These are phyloP conservation scores for Aphodius sticticus DNA, from an alignment of 2,888 invertebrate species.

Conservation along the genomic window DNA sequence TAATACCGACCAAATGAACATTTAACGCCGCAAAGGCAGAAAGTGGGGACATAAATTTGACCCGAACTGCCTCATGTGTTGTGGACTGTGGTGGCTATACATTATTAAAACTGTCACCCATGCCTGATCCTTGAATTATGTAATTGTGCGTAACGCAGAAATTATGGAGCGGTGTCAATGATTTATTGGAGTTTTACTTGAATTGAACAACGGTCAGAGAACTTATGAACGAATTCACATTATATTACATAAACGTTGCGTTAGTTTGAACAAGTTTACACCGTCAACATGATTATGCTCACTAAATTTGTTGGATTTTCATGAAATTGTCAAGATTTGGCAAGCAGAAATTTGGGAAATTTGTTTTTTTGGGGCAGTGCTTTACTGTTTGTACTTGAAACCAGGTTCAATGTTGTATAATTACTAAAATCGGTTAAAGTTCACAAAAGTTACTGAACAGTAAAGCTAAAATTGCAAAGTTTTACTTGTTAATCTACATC, in stretches of 20 bases:
- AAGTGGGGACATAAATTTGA: not conserved
- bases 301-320: too few species aligned
- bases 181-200: not conserved
- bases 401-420: too few species aligned
- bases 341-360: too few species aligned
- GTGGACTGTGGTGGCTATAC: not conserved
- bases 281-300: too few species aligned
- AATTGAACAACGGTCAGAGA: not conserved
- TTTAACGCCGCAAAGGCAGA: not conserved
- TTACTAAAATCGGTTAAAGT: too few species aligned
- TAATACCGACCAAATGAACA: not conserved
- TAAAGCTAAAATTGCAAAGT: too few species aligned
- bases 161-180: not conserved
- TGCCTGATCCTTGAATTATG: not conserved
- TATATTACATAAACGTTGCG: not conserved
- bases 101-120: not conserved
- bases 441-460: too few species aligned
- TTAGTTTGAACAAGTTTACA: not conserved
- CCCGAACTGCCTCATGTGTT: not conserved
- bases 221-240: not conserved
- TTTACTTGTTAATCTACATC: too few species aligned
- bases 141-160: not conserved
- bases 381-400: too few species aligned
- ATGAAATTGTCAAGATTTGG: too few species aligned
- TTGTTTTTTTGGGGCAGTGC: too few species aligned